phyloP scores from a whole-genome alignment of 1,140 invertebrate genomes.

The Polypedilum vanderplanki region DNA sequence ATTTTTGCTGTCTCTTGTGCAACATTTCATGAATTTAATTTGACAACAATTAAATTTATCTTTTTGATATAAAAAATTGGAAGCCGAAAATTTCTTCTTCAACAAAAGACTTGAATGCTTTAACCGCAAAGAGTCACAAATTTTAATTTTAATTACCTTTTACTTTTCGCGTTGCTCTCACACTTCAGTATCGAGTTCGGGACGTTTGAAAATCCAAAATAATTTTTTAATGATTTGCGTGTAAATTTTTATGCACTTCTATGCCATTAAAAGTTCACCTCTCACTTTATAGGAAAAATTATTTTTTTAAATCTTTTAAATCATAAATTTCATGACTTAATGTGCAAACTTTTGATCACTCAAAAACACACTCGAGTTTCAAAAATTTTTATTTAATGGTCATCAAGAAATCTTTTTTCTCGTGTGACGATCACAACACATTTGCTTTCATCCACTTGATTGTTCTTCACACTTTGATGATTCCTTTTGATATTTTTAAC shows the following conservation, averaged over 20 bases:
- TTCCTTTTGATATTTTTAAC: not conserved
- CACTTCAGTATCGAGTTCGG: too few relatives aligned
- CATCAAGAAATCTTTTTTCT: not conserved
- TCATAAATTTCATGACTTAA: not conserved
- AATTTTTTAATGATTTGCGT: too few relatives aligned
- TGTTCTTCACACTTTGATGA: not conserved
- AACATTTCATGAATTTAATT: not conserved
- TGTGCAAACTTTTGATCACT: not conserved
- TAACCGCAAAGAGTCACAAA: not conserved
- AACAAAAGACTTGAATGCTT: not conserved
- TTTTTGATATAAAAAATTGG: too few relatives aligned
- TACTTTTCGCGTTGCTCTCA: not conserved
- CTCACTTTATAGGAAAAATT: not conserved
- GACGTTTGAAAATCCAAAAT: too few relatives aligned
- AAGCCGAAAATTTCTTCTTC: too few relatives aligned
- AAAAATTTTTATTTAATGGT: not conserved
- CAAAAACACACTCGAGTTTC: not conserved
- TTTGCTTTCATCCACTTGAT: not conserved
- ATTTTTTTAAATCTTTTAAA: not conserved
- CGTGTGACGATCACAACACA: not conserved
- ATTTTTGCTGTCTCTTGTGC: not conserved
- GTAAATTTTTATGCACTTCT: too few relatives aligned
- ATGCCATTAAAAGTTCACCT: not conserved
- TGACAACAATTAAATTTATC: not conserved
- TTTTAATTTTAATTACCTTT: constrained; percentile 2